A percentile compares a stretch with the other conserved stretches of the same genome.
phyloP scores from a whole-genome alignment of 2,888 invertebrate species.

The Volucella inflata region DNA sequence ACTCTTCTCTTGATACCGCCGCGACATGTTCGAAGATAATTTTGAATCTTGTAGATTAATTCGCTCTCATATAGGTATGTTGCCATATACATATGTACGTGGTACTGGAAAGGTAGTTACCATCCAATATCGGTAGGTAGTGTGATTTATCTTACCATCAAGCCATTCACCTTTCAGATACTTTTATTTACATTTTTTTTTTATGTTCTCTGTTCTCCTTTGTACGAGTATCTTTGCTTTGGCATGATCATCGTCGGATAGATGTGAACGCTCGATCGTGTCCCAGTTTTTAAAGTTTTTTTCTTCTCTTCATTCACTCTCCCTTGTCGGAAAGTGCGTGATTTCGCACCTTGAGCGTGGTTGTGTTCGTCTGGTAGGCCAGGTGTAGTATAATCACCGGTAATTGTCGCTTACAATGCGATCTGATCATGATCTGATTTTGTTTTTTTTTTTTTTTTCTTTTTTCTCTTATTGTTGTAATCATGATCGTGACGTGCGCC shows the following conservation, averaged over 20 bases:
- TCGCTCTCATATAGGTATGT: slow-evolving; percentile 32
- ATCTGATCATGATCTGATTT: slow-evolving; percentile 66
- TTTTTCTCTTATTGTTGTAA: too few species aligned
- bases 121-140: slow-evolving; percentile 29
- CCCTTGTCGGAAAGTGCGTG: slow-evolving; percentile 49
- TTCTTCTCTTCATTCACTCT: background rate
- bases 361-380: slow-evolving; percentile 12
- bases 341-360: slow-evolving; percentile 65
- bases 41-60: slow-evolving; percentile 60
- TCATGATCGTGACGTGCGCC: slow-evolving; percentile 17
- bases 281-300: slow-evolving; percentile 48
- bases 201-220: background rate
- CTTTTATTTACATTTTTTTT: slow-evolving; percentile 49
- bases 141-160: slow-evolving; percentile 52
- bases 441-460: slow-evolving; percentile 42
- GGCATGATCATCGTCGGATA: slow-evolving; percentile 35
- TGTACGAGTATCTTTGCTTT: slow-evolving; percentile 16
- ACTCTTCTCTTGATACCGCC: slow-evolving; percentile 14
- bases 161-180: slow-evolving; percentile 60
- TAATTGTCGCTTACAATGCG: slow-evolving; percentile 66
- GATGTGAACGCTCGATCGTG: slow-evolving; percentile 56
- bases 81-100: background rate
- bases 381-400: slow-evolving; percentile 56
- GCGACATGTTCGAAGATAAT: slow-evolving; percentile 48
- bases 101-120: slow-evolving; percentile 4